A percentile compares a stretch with the other conserved stretches of the same genome.
Conservation (phyloP, 2,113 vertebrate genomes). For the Elephantulus edwardii region DNA sequence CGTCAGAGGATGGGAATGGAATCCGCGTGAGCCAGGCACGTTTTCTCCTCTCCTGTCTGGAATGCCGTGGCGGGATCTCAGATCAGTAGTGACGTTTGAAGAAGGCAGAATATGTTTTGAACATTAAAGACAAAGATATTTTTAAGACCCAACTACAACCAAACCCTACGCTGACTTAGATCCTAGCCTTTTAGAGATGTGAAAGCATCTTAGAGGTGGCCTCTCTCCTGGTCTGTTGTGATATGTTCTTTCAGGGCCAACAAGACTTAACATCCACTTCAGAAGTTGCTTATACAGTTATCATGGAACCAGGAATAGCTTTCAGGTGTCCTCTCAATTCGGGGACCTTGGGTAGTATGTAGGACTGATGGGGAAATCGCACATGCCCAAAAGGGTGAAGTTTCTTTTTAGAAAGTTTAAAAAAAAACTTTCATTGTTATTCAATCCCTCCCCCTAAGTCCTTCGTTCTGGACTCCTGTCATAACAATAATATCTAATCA, state of each 20-base stretch:
- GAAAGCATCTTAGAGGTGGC: neutral
- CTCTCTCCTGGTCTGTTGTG: neutral
- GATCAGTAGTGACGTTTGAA: constrained; percentile 54
- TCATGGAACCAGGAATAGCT: neutral
- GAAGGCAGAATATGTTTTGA: constrained; percentile 43
- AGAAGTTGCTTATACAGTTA: neutral
- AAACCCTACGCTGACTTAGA: constrained; percentile 16
- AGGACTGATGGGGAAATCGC: neutral
- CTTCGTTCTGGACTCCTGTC: no score
- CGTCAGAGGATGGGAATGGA: neutral
- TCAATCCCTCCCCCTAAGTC: no score
- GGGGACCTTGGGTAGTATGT: neutral
- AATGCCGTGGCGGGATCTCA: constrained; percentile 46
- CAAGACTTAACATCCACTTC: neutral
- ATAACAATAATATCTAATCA: no score
- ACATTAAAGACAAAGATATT: constrained; percentile 32
- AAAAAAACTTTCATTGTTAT: no score
- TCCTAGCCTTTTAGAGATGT: neutral
- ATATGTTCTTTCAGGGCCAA: neutral
- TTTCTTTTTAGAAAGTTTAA: no score
- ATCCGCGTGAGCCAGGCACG: constrained; percentile 39
- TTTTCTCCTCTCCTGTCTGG: constrained; percentile 49
- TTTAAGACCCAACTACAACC: constrained; percentile 47
- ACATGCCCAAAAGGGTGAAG: neutral
- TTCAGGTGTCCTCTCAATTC: neutral